phyloP scores from a whole-genome alignment of 2,888 invertebrate species.

The Lutraria lutraria region DNA sequence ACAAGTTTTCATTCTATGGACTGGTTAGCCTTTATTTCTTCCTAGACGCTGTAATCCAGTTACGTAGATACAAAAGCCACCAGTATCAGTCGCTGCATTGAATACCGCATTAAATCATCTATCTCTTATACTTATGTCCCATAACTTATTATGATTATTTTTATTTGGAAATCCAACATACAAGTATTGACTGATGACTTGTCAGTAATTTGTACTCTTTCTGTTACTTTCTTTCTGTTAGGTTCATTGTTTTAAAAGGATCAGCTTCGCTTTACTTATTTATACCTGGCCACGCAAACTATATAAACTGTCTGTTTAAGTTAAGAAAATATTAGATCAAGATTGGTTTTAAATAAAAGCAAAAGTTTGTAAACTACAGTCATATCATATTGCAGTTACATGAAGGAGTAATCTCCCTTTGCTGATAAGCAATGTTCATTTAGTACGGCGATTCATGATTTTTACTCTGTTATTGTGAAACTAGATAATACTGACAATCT shows the following conservation, averaged over 20 bases:
- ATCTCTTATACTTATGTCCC: slow-evolving; percentile 27
- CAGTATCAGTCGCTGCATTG: neutral
- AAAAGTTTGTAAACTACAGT: neutral
- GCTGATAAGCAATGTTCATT: neutral
- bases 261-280: neutral
- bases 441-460: too few relatives aligned
- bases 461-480: too few relatives aligned
- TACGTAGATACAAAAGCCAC: neutral
- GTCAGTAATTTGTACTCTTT: slow-evolving; percentile 20
- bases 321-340: neutral
- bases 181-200: slow-evolving; percentile 24
- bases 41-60: neutral
- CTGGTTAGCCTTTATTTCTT: neutral
- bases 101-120: slow-evolving; percentile 2
- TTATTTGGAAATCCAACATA: slow-evolving; percentile 28
- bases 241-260: neutral
- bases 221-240: neutral
- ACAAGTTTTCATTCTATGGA: slow-evolving; percentile 12
- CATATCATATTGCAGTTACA: neutral
- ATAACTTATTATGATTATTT: slow-evolving; percentile 37
- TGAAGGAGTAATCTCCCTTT: neutral
- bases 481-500: too few relatives aligned
- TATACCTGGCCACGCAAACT: neutral
- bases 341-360: neutral
- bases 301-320: neutral